These are phyloP conservation scores for Sinotaia quadrata DNA, from an alignment of 2,888 invertebrate species.

Conservation along the genomic window DNA sequence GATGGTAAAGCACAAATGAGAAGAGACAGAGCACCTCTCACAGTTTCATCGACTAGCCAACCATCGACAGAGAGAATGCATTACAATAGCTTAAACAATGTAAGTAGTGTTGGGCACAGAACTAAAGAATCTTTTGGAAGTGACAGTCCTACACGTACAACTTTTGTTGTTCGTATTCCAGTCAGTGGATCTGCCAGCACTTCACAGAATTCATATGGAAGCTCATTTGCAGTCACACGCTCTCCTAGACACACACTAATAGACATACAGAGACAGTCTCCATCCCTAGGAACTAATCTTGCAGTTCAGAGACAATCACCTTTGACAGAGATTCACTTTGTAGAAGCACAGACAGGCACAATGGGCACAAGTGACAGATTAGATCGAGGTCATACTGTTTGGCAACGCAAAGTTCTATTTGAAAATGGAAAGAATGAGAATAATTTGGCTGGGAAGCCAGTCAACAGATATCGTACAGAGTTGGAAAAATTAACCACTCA, in stretches of 20 bases:
- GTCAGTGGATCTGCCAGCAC: slow-evolving; percentile 2
- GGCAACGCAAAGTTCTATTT: slow-evolving; percentile 62
- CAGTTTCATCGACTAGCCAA: slow-evolving; percentile 17
- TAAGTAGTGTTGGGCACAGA: slow-evolving; percentile 5
- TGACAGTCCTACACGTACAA: slow-evolving; percentile 18
- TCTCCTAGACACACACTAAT: slow-evolving; percentile 53
- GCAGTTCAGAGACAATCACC: slow-evolving; percentile 9
- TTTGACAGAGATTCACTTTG: neutral
- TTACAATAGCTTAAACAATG: slow-evolving; percentile 17
- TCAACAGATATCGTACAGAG: slow-evolving; percentile 60
- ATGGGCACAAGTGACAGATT: neutral
- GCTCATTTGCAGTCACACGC: slow-evolving; percentile 59
- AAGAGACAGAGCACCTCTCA: slow-evolving; percentile 9
- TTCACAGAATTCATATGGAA: slow-evolving; percentile 45
- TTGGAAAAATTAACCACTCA: slow-evolving; percentile 73
- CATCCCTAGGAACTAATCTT: slow-evolving; percentile 2
- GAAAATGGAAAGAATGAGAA: slow-evolving; percentile 53
- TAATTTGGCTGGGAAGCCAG: slow-evolving; percentile 25
- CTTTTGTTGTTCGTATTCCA: slow-evolving; percentile 43
- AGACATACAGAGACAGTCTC: slow-evolving; percentile 45
- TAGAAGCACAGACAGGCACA: neutral
- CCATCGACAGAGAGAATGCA: slow-evolving; percentile 4
- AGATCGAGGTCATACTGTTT: slow-evolving; percentile 50
- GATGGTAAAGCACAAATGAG: slow-evolving; percentile 51
- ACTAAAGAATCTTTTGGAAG: slow-evolving; percentile 13